Conservation (phyloP, 2,888 invertebrate species). For the Lasioglossum morio region DNA sequence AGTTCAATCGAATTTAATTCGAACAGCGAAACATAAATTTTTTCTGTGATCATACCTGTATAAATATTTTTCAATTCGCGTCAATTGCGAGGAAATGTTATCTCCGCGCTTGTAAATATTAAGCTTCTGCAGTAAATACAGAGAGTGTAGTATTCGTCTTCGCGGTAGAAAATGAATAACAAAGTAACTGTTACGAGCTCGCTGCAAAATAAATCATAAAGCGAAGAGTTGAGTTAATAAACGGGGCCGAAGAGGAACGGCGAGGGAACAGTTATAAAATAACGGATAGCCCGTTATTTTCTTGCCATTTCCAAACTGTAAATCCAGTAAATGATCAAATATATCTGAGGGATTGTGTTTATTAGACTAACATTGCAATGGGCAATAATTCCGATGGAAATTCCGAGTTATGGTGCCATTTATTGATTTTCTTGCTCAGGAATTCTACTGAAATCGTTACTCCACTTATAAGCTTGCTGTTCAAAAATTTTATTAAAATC, state of each 20-base stretch:
- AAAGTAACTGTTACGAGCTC: not conserved
- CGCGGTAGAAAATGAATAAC: not conserved
- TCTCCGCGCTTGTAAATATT: not conserved
- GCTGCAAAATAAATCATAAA: constrained; percentile 1
- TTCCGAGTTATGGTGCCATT: not conserved
- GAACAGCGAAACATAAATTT: not conserved
- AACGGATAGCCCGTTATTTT: not conserved
- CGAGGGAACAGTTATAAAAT: not conserved
- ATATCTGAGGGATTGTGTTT: not conserved
- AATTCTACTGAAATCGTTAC: not conserved
- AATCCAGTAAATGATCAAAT: constrained; percentile 1
- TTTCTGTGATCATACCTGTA: not conserved
- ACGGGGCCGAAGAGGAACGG: not conserved
- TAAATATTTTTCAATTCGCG: not conserved
- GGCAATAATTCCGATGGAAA: not conserved
- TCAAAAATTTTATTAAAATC: not conserved
- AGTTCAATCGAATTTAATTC: not conserved
- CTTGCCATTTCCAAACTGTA: not conserved
- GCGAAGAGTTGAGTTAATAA: constrained; percentile 1
- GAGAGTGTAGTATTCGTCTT: not conserved
- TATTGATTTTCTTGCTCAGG: not conserved
- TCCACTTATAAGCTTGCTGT: not conserved
- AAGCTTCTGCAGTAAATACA: not conserved
- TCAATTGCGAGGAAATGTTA: not conserved
- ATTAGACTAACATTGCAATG: not conserved